phyloP scores from a whole-genome alignment of 2,888 invertebrate genomes.

The Brachynemurus nebulosus region DNA sequence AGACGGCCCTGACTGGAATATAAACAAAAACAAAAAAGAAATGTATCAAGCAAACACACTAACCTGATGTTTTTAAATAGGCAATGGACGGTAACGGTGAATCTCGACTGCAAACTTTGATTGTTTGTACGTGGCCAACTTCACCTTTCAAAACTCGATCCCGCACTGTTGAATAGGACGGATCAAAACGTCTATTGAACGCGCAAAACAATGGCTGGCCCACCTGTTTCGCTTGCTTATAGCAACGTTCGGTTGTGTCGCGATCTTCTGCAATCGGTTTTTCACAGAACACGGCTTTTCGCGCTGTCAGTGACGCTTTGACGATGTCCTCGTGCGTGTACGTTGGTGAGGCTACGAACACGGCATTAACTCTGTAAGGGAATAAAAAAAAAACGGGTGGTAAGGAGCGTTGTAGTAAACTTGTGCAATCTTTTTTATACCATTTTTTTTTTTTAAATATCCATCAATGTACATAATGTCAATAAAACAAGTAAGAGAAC shows the following conservation, averaged over 20 bases:
- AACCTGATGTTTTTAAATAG: constrained; percentile 45
- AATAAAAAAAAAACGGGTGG: too few species aligned
- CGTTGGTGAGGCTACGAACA: constrained; percentile 44
- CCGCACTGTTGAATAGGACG: constrained; percentile 37
- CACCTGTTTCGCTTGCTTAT: constrained; percentile 39
- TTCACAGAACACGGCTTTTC: constrained; percentile 54
- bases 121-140: constrained; percentile 46
- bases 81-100: constrained; percentile 47
- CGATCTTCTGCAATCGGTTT: constrained; percentile 49
- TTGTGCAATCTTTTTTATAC: too few species aligned
- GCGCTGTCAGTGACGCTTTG: constrained; percentile 35
- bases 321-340: constrained; percentile 43
- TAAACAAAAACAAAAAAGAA: too few species aligned
- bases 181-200: constrained; percentile 55
- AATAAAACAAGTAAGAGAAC: too few species aligned
- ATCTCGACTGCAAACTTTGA: constrained; percentile 48
- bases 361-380: constrained; percentile 34
- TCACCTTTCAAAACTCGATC: constrained; percentile 39
- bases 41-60: too few species aligned
- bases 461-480: too few species aligned
- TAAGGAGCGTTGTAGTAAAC: too few species aligned
- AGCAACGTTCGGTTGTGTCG: constrained; percentile 39
- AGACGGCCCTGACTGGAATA: too few species aligned
- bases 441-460: too few species aligned
- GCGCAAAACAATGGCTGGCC: constrained; percentile 44